phyloP scores from a whole-genome alignment of 1,140 invertebrate species.

The Lasioglossum albipes region DNA sequence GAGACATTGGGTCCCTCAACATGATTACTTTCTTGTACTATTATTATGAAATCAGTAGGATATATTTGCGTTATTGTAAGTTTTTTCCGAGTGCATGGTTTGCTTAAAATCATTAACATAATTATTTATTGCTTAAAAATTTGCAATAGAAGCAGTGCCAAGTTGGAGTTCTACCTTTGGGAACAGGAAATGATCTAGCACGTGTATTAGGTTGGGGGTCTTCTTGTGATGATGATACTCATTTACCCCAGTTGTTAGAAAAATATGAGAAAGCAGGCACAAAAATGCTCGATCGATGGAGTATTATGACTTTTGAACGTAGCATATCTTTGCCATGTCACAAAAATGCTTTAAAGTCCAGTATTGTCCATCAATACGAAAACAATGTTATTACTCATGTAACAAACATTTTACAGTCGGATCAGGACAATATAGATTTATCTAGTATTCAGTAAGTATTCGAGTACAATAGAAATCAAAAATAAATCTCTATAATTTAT shows the following conservation, averaged over 20 bases:
- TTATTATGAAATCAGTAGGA: background rate
- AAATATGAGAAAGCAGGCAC: slow-evolving; percentile 96
- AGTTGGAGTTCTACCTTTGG: slow-evolving; percentile 94
- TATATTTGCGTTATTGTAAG: background rate
- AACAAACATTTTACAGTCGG: slow-evolving; percentile 92
- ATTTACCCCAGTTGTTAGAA: slow-evolving; percentile 94
- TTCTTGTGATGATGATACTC: slow-evolving; percentile 96
- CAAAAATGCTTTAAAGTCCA: slow-evolving; percentile 80
- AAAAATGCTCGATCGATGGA: slow-evolving; percentile 98
- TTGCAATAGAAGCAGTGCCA: slow-evolving; percentile 90
- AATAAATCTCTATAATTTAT: slow-evolving; percentile 1
- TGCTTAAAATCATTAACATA: background rate
- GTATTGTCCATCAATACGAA: slow-evolving; percentile 86
- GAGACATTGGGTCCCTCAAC: background rate
- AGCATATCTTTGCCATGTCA: slow-evolving; percentile 83
- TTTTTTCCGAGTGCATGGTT: background rate
- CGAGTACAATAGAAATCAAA: background rate
- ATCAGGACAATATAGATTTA: slow-evolving; percentile 88
- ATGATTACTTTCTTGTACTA: no score
- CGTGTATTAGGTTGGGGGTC: slow-evolving; percentile 97
- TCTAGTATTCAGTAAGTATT: slow-evolving; percentile 86
- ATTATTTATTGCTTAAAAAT: slow-evolving; percentile 44
- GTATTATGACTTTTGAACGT: slow-evolving; percentile 94
- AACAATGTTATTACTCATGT: slow-evolving; percentile 90
- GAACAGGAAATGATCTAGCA: slow-evolving; percentile 97